These are phyloP conservation scores for Epistrophella euchroma DNA, from an alignment of 2,888 invertebrate species.

Conservation along the genomic window DNA sequence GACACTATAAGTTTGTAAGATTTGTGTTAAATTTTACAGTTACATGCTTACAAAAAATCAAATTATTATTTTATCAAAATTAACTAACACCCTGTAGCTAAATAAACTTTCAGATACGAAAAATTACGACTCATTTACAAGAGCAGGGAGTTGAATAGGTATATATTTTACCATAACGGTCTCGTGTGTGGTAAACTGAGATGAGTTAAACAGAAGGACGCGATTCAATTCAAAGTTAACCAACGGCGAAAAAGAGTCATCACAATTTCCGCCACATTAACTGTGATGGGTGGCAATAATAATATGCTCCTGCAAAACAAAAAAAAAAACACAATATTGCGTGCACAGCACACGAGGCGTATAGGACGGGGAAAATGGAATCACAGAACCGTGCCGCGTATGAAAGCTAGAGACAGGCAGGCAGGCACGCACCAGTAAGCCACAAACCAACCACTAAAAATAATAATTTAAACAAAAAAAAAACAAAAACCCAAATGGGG, in stretches of 20 bases:
- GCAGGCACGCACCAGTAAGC: constrained; percentile 71
- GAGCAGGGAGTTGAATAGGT: not conserved
- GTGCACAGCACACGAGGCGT: not conserved
- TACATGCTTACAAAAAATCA: too few species aligned
- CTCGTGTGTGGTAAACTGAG: not conserved
- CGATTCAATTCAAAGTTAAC: constrained; percentile 70
- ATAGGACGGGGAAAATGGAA: not conserved
- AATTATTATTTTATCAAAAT: not conserved
- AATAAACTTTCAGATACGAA: not conserved
- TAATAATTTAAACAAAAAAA: constrained; percentile 29
- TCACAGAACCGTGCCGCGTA: constrained; percentile 37
- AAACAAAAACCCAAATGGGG: constrained; percentile 23
- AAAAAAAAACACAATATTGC: not conserved
- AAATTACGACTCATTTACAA: constrained; percentile 50
- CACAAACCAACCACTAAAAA: constrained; percentile 69
- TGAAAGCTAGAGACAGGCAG: constrained; percentile 62
- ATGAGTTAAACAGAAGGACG: constrained; percentile 19
- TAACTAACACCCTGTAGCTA: not conserved
- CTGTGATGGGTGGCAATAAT: constrained; percentile 52
- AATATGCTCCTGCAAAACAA: constrained; percentile 9
- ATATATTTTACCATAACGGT: not conserved
- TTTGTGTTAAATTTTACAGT: too few species aligned
- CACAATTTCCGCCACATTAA: constrained; percentile 74
- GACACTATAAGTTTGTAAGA: too few species aligned
- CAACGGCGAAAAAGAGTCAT: constrained; percentile 74